These are phyloP conservation scores for Epinephelus cyanopodus DNA, from an alignment of 2,113 vertebrate genomes.

Conservation along the genomic window DNA sequence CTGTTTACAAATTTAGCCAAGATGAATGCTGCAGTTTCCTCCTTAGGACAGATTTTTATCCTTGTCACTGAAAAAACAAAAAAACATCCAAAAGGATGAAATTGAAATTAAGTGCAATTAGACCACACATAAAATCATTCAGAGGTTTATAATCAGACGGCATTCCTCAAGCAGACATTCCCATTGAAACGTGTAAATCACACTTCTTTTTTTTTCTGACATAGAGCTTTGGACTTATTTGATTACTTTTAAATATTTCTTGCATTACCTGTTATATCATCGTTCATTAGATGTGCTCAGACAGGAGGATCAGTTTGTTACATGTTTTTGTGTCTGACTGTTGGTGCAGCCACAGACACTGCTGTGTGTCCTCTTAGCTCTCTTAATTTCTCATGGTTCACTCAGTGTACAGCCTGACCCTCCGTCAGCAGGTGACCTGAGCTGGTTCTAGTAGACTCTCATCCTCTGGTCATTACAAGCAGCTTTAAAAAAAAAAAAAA, in stretches of 20 bases:
- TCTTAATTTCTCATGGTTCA: conserved; percentile 1
- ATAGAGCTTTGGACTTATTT: conserved; percentile 8
- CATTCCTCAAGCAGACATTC: conserved; percentile 84
- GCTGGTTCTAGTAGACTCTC: background rate
- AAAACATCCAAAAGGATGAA: conserved; percentile 57
- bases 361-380: background rate
- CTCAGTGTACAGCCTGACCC: background rate
- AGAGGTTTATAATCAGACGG: conserved; percentile 55
- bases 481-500: conserved; percentile 37
- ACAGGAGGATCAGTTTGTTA: background rate
- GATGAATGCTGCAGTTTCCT: conserved; percentile 84
- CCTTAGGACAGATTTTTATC: conserved; percentile 57
- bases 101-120: conserved; percentile 87
- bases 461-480: conserved; percentile 11
- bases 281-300: conserved; percentile 1
- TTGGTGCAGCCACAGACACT: conserved; percentile 2
- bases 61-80: conserved; percentile 44
- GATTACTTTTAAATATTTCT: conserved; percentile 14
- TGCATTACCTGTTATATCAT: background rate
- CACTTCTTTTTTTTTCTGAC: background rate
- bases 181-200: conserved; percentile 49
- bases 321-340: conserved; percentile 8
- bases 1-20: conserved; percentile 86
- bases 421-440: background rate
- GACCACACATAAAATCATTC: conserved; percentile 67